Evolutionary conservation across 2,797 vertebrate genomes (phyloP).

Genomic region (Ibycter americanus): DNA sequence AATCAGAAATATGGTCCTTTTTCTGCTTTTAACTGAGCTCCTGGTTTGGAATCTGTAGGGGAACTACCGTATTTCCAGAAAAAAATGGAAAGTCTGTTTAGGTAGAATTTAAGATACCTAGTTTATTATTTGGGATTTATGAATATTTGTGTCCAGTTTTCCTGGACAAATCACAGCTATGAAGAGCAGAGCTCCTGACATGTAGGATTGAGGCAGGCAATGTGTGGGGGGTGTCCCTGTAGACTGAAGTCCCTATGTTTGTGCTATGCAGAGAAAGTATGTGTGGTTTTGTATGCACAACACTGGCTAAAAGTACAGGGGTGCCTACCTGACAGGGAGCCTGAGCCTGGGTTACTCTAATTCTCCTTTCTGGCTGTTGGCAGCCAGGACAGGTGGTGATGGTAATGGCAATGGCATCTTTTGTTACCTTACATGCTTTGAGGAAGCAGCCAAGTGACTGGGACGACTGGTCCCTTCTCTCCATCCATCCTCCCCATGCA

Average conservation of each 20-base stretch:
- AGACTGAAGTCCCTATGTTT: not conserved
- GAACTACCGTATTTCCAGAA: not conserved
- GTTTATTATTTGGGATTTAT: not conserved
- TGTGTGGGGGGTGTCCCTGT: rapidly evolving
- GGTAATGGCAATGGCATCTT: not conserved
- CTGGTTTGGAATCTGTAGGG: not conserved
- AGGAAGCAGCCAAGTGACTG: not conserved
- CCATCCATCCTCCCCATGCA: not conserved
- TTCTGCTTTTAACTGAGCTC: not conserved
- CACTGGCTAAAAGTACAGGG: not conserved
- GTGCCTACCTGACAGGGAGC: not conserved
- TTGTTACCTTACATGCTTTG: not conserved
- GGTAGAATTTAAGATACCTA: not conserved
- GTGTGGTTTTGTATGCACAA: not conserved
- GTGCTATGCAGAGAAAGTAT: not conserved
- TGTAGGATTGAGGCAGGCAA: rapidly evolving
- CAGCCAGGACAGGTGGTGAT: not conserved
- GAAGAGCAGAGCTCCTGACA: not conserved
- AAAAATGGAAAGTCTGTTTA: not conserved
- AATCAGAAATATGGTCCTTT: not conserved
- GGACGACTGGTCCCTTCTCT: not conserved
- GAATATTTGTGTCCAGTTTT: not conserved
- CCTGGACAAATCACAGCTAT: not conserved
- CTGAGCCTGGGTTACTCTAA: not conserved
- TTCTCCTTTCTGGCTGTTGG: not conserved